A percentile compares a stretch with the other conserved stretches of the same genome.
Evolutionary conservation across 2,797 vertebrate species (phyloP).

Genomic region (Mormyrus proboscirostris): DNA sequence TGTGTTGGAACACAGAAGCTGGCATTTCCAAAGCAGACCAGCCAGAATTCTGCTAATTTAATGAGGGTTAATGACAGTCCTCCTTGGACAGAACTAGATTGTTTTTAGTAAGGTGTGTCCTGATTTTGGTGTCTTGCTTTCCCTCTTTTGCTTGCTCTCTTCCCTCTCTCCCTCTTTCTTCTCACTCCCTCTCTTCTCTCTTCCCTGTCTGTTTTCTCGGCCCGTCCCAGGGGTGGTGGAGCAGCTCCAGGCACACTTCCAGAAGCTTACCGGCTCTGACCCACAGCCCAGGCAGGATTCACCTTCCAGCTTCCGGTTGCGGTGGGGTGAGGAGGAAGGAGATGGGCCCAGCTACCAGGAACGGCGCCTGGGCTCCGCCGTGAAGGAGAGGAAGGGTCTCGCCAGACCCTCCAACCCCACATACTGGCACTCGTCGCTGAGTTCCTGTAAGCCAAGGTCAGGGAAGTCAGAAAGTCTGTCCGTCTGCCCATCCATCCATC

Average conservation of each 20-base stretch:
- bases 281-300: constrained; percentile 35
- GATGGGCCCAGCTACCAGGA: constrained; percentile 58
- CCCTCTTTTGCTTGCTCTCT: not conserved
- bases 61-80: not conserved
- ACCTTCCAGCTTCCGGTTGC: constrained; percentile 67
- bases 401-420: constrained; percentile 47
- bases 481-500: not conserved
- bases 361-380: constrained; percentile 55
- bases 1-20: too few species aligned
- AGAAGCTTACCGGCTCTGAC: constrained; percentile 45
- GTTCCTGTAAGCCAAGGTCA: constrained; percentile 52
- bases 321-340: constrained; percentile 56
- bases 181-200: constrained; percentile 16
- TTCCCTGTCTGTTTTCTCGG: not conserved
- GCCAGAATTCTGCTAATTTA: not conserved
- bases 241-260: constrained; percentile 65
- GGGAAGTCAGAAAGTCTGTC: constrained; percentile 17
- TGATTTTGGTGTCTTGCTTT: not conserved
- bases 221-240: constrained; percentile 59
- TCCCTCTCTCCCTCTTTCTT: not conserved
- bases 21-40: not conserved
- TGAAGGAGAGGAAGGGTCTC: constrained; percentile 42
- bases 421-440: constrained; percentile 68
- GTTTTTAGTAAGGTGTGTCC: not conserved
- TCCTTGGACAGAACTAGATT: not conserved